phyloP scores from a whole-genome alignment of 2,113 vertebrate genomes.

The Tachysurus fulvidraco region DNA sequence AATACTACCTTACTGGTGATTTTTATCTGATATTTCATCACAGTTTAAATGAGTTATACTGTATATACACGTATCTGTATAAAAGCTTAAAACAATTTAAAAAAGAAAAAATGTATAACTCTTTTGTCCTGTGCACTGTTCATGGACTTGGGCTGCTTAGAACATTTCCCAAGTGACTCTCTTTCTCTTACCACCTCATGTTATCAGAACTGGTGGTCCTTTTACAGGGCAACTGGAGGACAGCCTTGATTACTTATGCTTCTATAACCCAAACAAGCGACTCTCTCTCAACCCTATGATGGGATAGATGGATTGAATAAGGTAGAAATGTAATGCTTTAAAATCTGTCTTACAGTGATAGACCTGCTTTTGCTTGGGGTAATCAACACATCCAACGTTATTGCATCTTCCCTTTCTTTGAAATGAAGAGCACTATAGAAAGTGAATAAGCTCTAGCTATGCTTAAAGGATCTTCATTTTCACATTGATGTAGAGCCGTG shows the following conservation, averaged over 20 bases:
- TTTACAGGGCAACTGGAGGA: constrained; percentile 7
- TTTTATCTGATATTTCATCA: background rate
- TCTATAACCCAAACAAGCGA: background rate
- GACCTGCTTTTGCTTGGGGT: background rate
- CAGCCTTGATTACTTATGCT: background rate
- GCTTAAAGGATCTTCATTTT: constrained; percentile 62
- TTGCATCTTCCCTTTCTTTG: constrained; percentile 11
- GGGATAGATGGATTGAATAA: background rate
- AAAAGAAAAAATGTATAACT: background rate
- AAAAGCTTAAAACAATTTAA: background rate
- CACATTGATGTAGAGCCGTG: constrained; percentile 55
- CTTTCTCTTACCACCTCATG: background rate
- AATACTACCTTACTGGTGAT: constrained; percentile 24
- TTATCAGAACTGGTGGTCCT: background rate
- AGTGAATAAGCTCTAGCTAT: constrained; percentile 60
- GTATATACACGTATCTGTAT: constrained; percentile 4
- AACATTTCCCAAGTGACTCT: constrained; percentile 33
- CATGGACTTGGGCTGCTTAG: constrained; percentile 12
- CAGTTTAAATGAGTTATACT: background rate
- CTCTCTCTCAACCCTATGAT: background rate
- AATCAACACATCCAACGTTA: background rate
- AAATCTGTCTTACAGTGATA: background rate
- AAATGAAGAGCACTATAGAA: constrained; percentile 46
- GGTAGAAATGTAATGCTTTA: background rate
- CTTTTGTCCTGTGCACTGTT: background rate